Base-by-base conservation (phyloP, 37 sponge, comb jelly and placozoan species). In the Ephydatia muelleri region DNA sequence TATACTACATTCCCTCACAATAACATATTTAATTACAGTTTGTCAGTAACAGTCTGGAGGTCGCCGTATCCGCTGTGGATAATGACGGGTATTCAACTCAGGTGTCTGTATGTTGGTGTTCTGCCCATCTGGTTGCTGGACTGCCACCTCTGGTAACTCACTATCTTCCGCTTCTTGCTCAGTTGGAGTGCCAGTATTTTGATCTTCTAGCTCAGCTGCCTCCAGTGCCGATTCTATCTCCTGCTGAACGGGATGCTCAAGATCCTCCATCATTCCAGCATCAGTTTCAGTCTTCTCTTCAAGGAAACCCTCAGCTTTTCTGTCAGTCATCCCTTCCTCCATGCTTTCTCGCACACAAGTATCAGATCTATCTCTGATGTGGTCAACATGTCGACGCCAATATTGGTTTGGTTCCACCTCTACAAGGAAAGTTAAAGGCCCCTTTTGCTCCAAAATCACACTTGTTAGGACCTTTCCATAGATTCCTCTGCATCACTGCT, bases 391-490 rank as follows among this genome's bases (percentile, higher is more conserved):
- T 57, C 57, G 16, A 57, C 57, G 19, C 57, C 57, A 57, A 57
- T 57, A 57, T 57, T 57, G 57, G 57, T 57, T 4, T 57, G 57
- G 57, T 57, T 57, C 57, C 49, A 77, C 43, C 27, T 39, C 29
- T 26, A 77, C 78, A 5, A 49, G 49, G 29, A 29, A 77, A 48
- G 78, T 40, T n/a, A 77, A 38, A n/a, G 78, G 78, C 23, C 78
- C 78, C 26, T 40, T 30, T 77, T 14, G n/a, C 78, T 77, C 49
- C 14, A 21, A 34, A 79, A 31, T 32, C 27, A 47, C 49, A 0
- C 33, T 40, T 27, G 26, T 14, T n/a, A 37, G 43, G 49, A 26
- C 78, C 78, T 26, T 77, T 30, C 21, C 78, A 22, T 31, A 49
- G 30, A 39, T 77, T 77, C 27, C 43, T 25, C 21, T n/a, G n/a